Base-by-base conservation (phyloP, 2,797 vertebrate genomes). In the Glossophaga mutica region DNA sequence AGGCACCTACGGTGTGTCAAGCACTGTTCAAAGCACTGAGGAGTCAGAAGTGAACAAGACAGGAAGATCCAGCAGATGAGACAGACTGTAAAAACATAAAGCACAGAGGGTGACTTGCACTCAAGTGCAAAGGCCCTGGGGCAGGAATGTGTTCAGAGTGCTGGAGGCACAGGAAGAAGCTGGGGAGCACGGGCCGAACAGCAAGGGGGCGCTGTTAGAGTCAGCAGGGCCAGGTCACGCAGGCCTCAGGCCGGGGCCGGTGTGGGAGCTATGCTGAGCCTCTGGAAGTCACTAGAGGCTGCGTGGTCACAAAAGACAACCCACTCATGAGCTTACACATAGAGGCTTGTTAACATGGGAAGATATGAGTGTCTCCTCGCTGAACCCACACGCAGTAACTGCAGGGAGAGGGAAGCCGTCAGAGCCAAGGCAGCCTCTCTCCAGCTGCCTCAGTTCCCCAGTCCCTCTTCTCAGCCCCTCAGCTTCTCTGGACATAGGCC, bases 291-390 rank as follows among this genome's bases (percentile, higher is more conserved):
- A 5, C 48, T 14, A 22, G 77, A 94, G 86, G 55, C 46, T 90
- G 85, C 46, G 57, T 57, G 65, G 77, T 37, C 94, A 85, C 73
- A 89, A 77, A 95, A 93, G 87, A 9, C 37, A 37, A 46, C 88
- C 62, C 88, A 70, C 57, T 83, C 85, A 15, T 85, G 59, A 71
- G 77, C 48, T 42, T 44, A 32, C 29, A 32, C 48, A 4, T 4
- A 39, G 86, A 70, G 44, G 24, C 48, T 57, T 39, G 34, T 39
- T 90, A 76, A 73, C 39, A 5, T 0, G 29, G 18, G 50, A n/a
- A 68, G 26, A 34, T 11, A 14, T 24, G 11, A 48, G 26, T 0
- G 16, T 34, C 57, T 89, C 18, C 57, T 89, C 7, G 0, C 50
- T 65, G 79, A 91, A 29, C 52, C 85, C 52, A 68, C 21, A 9